Evolutionary conservation across 2,888 invertebrate species (phyloP), one percentile per base, ranked within the genome.

Genomic region (Laothoe populi): DNA sequence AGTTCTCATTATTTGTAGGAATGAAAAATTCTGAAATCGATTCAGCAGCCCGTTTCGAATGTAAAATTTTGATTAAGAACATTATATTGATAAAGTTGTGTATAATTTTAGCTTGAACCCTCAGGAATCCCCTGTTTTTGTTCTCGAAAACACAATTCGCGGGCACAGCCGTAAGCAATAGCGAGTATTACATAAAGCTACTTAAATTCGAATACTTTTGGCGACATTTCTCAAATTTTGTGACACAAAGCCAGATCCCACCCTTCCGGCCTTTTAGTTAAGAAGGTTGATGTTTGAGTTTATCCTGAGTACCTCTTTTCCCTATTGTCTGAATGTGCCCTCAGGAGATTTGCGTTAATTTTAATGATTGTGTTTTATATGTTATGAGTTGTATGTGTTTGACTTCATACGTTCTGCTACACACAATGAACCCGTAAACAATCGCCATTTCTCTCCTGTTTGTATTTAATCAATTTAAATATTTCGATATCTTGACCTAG

Each of bases 201-300:
- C 53, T 53, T 53, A 53, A 8, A 53, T 53, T 53, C 31, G 35
- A 53, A 53, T 53, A 53, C 11, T 53, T 53, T 19, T 31, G 49
- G 35, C 31, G 53, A 53, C 31, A 16, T 53, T 31, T 19, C 35
- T 31, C 19, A 53, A 19, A 53, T 53, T 53, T 35, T 31, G 19
- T 19, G 35, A 49, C 53, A 35, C 35, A 31, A 44, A 19, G 19
- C 31, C 38, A 16, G 21, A 44, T 8, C 24, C 42, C 42, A 42
- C 24, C 42, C 58, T 42, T 58, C 24, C 58, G 42, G 40, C 57
- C 23, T 62, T 53, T 19, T 35, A 35, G 68, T 71, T 64, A 65
- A 63, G 53, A 68, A 65, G 64, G 65, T 70, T 64, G 61, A 57
- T 67, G 63, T 70, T 70, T 60, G 64, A 63, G 48, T 61, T 67